phyloP scores from a whole-genome alignment of 1,140 invertebrate genomes.

The Caligus rogercresseyi region DNA sequence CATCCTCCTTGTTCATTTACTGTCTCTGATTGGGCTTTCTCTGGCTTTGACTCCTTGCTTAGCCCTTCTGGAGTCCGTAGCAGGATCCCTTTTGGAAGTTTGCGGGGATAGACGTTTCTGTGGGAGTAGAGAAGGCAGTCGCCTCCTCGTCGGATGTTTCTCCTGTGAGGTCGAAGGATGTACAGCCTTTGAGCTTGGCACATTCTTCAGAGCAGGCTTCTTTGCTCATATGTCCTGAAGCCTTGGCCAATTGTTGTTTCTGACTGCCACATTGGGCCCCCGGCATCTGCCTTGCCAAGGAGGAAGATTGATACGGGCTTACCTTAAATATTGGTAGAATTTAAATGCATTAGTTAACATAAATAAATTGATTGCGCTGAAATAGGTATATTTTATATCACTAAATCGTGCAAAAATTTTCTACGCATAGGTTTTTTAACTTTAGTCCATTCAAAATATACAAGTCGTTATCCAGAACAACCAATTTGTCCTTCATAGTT shows the following conservation, averaged over 20 bases:
- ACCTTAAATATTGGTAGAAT: too few species aligned
- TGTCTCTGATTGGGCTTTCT: too few species aligned
- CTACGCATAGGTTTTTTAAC: too few species aligned
- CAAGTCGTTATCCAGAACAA: too few species aligned
- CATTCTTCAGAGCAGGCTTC: background rate
- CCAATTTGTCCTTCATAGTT: too few species aligned
- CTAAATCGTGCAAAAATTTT: too few species aligned
- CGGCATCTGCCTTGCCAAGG: slow-evolving; percentile 4
- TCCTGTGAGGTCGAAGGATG: slow-evolving; percentile 1
- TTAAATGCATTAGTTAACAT: too few species aligned
- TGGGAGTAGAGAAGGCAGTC: background rate
- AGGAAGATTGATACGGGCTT: background rate
- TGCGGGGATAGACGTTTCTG: background rate
- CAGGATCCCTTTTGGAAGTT: background rate
- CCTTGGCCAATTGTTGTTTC: background rate
- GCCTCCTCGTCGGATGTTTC: background rate
- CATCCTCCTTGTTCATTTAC: background rate
- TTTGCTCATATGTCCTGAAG: background rate
- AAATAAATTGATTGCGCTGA: too few species aligned
- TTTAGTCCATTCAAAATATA: too few species aligned
- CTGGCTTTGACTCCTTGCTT: background rate
- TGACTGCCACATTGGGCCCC: background rate
- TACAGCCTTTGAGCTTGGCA: slow-evolving; percentile 5
- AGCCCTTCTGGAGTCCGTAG: background rate
- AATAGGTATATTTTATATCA: too few species aligned